Evolutionary conservation across 1,140 invertebrate species (phyloP), one percentile per base, ranked within the genome.

Genomic region (Kradibia gibbosae): DNA sequence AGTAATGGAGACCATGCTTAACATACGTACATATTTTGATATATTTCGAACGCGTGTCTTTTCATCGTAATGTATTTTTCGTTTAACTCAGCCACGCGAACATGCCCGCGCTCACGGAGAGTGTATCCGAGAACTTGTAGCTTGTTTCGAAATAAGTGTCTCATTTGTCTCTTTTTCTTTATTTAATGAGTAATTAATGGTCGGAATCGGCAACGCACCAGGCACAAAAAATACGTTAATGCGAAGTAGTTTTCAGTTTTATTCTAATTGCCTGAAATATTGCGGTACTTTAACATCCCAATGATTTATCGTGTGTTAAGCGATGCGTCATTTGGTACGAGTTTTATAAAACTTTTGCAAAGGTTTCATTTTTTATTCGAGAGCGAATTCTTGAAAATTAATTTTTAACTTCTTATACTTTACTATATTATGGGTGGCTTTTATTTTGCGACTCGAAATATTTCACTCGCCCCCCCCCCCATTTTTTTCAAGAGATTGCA

Each of bases 1-100:
- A 28, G 11, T 13, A 25, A 20, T 11, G 25, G 7, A 62, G 31
- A 7, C 3, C 2, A 10, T 60, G 3, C 13, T 62, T 62, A 34
- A 62, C 22, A 74, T 72, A 45, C 53, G n/a, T 17, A n/a, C 17
- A 53, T 34, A 57, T 48, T 80, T 80, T 80, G 55, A 73, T 80
- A 53, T 80, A 74, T 80, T 74, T 74, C 28, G 22, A 11, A 36
- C 55, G 71, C 71, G 57, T 50, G 42, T 50, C 28, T 60, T 48
- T 45, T 50, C 78, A 71, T 34, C 8, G 70, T 65, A 60, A 80
- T 39, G 39, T n/a, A 62, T 73, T 62, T 48, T 48, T 22, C 45
- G 0, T 71, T 42, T 48, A 28, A n/a, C n/a, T 34, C 70, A n/a
- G 7, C 20, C 53, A 1, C 48, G 13, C 5, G 15, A 22, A 62